Percentiles rank a stretch among this genome's conserved stretches.
Conservation (phyloP, 1,140 invertebrate species). For the Varroa destructor region DNA sequence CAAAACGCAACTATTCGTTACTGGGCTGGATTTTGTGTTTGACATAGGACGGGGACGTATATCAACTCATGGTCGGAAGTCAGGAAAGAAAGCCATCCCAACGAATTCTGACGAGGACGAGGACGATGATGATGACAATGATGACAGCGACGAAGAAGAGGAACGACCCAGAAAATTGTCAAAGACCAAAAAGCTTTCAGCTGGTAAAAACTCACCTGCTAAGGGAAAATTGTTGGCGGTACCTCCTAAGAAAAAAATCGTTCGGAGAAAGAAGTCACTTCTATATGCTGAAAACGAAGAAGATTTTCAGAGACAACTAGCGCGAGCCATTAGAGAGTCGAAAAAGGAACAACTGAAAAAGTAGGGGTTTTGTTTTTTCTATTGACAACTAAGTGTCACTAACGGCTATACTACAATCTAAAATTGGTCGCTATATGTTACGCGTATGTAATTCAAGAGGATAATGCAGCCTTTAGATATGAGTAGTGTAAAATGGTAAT, state of each 20-base stretch:
- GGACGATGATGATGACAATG: constrained; percentile 1
- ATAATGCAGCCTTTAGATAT: too few species aligned
- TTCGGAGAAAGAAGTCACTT: constrained; percentile 18
- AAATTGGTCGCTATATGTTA: too few species aligned
- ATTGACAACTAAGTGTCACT: too few species aligned
- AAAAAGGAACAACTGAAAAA: constrained; percentile 23
- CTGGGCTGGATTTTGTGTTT: too few species aligned
- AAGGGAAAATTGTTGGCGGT: too few species aligned
- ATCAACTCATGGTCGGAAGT: too few species aligned
- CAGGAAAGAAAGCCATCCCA: too few species aligned
- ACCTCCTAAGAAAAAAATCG: constrained; percentile 19
- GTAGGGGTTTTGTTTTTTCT: neutral
- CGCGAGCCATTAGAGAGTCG: constrained; percentile 14
- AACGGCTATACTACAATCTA: too few species aligned
- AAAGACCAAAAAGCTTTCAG: neutral
- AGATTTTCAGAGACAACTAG: constrained; percentile 25
- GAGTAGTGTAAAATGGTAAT: too few species aligned
- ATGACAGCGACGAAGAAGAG: constrained; percentile 7
- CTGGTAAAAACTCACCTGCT: neutral
- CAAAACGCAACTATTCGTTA: too few species aligned
- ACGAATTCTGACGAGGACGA: constrained; percentile 1
- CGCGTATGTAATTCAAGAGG: too few species aligned
- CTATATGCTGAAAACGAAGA: constrained; percentile 20
- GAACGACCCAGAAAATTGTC: neutral
- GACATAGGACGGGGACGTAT: too few species aligned